Percentiles rank a stretch among this genome's conserved stretches.
phyloP scores from a whole-genome alignment of 2,888 invertebrate species.

The Leucophenga montana region DNA sequence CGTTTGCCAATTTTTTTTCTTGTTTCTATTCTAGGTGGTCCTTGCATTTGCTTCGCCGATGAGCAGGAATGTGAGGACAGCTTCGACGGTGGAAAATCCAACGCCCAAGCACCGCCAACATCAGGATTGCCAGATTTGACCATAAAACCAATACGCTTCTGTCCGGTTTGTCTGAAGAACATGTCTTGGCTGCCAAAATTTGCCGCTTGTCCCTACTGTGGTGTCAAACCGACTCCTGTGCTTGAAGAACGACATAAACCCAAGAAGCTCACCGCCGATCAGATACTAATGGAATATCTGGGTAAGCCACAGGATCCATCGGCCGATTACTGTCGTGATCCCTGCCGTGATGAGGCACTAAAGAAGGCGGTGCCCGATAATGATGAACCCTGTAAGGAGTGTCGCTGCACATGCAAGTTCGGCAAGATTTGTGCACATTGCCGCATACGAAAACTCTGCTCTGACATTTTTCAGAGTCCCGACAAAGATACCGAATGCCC shows the following conservation, averaged over 20 bases:
- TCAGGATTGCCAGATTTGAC: neutral
- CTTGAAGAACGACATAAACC: slow-evolving; percentile 59
- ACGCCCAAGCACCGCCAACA: neutral
- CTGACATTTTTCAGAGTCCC: slow-evolving; percentile 55
- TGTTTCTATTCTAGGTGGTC: too few species aligned
- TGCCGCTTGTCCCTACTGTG: slow-evolving; percentile 70
- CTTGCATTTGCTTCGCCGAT: neutral
- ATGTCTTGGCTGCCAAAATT: slow-evolving; percentile 72
- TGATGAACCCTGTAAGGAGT: slow-evolving; percentile 28
- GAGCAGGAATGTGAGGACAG: neutral
- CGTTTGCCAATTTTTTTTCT: neutral
- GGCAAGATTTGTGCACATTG: slow-evolving; percentile 67
- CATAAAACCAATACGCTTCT: slow-evolving; percentile 52
- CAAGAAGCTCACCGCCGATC: slow-evolving; percentile 60
- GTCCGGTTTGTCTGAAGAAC: slow-evolving; percentile 68
- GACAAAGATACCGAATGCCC: slow-evolving; percentile 32
- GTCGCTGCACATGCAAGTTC: slow-evolving; percentile 61
- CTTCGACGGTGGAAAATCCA: neutral
- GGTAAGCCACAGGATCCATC: slow-evolving; percentile 39
- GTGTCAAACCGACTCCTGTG: slow-evolving; percentile 64
- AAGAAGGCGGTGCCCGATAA: neutral
- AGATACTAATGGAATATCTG: slow-evolving; percentile 61
- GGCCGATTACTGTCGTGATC: slow-evolving; percentile 49
- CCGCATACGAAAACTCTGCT: slow-evolving; percentile 62
- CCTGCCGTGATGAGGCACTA: slow-evolving; percentile 32